Evolutionary conservation across 2,113 vertebrate species (phyloP), one percentile per base, ranked within the genome.

Genomic region (Suricata suricatta): DNA sequence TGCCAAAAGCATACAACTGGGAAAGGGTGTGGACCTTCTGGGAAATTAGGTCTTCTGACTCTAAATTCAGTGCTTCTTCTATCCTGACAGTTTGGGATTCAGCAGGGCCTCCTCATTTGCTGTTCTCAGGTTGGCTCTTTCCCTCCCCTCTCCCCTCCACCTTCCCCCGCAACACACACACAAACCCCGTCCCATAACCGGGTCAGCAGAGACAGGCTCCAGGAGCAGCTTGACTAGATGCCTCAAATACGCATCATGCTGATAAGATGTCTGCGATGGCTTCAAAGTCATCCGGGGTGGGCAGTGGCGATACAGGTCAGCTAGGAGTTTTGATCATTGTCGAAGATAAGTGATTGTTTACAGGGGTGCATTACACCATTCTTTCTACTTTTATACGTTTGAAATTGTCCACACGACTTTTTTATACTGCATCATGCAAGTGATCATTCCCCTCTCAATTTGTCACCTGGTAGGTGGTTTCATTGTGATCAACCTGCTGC

Each of bases 221-320:
- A 17, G 76, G 88, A 52, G 47, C 93, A 87, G 11, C 74, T 90
- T 2, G 29, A 63, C 54, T 63, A 68, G 57, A 31, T 41, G 63
- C 13, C 90, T 97, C 68, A 95, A 95, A 92, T 71, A 90, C 27
- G 63, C 50, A 88, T 31, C 90, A 79, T 12, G 23, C 91, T 81
- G 84, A 52, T 88, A 96, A 87, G 64, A 60, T 23, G 41, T 76
- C 69, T 94, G 76, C 60, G 31, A 41, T 38, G 29, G 60, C 52
- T 92, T 98, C 54, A 74, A 25, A 81, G 57, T 85, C 44, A 84
- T 27, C n/a, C 41, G 77, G 54, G n/a, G 47, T 47, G 27, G 54
- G 57, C 5, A 35, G 16, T 31, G 23, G 2, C 16, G 19, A 44
- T 81, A 71, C 15, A 85, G 64, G 69, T 64, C 9, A 7, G 33